These are phyloP conservation scores for Carabus problematicus DNA, from an alignment of 2,888 invertebrate genomes.

Conservation along the genomic window DNA sequence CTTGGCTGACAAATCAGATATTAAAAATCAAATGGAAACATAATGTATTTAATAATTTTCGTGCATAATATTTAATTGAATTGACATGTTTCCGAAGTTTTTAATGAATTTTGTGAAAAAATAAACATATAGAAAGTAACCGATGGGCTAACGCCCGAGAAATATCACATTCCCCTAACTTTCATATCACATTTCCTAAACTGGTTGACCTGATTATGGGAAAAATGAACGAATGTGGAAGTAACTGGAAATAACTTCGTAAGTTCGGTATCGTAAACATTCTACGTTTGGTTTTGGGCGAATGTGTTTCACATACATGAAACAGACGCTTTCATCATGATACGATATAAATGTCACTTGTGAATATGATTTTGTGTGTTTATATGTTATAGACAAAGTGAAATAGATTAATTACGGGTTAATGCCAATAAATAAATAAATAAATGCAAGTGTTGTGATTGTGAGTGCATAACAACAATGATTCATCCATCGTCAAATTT, in stretches of 20 bases:
- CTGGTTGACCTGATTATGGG: slow-evolving; percentile 36
- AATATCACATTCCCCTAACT: slow-evolving; percentile 36
- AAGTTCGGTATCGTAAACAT: neutral
- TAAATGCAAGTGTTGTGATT: slow-evolving; percentile 10
- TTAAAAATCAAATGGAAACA: neutral
- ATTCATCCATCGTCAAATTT: slow-evolving; percentile 2
- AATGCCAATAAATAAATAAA: slow-evolving; percentile 20
- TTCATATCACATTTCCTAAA: slow-evolving; percentile 10
- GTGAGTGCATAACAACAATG: slow-evolving; percentile 24
- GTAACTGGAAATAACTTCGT: neutral
- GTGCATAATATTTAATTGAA: slow-evolving; percentile 10
- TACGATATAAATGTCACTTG: slow-evolving; percentile 27
- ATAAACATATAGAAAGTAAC: slow-evolving; percentile 37
- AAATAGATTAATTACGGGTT: slow-evolving; percentile 24
- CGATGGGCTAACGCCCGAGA: slow-evolving; percentile 27
- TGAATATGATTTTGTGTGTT: slow-evolving; percentile 27
- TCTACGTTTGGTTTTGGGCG: neutral
- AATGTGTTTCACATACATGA: neutral
- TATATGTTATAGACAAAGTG: slow-evolving; percentile 27
- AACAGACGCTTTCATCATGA: slow-evolving; percentile 15
- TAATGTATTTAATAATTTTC: slow-evolving; percentile 22
- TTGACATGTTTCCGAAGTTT: slow-evolving; percentile 21
- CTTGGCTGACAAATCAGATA: neutral
- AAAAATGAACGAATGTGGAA: slow-evolving; percentile 29
- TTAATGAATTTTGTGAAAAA: slow-evolving; percentile 22